Evolutionary conservation across 1,140 invertebrate genomes (phyloP).

Genomic region (Microplitis mediator): DNA sequence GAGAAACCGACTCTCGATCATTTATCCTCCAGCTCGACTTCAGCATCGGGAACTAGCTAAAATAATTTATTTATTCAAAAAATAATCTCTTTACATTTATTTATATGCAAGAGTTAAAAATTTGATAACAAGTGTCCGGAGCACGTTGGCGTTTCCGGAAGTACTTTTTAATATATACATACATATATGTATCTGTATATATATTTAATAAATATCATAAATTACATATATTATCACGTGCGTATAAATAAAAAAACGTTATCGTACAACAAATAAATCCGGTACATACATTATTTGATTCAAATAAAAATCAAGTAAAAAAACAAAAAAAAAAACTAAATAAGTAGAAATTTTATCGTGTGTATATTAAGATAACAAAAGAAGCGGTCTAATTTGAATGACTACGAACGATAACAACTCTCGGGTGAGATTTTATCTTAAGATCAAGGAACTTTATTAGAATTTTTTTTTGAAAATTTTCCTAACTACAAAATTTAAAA

Average conservation of each 20-base stretch:
- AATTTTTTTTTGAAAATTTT: too few species aligned
- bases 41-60: conserved; percentile 18
- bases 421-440: conserved; percentile 17
- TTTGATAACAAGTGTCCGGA: conserved; percentile 21
- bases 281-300: not conserved
- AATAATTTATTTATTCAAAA: not conserved
- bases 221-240: conserved; percentile 17
- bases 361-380: not conserved
- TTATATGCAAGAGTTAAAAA: not conserved
- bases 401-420: not conserved
- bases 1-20: conserved; percentile 14
- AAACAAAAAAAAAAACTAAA: not conserved
- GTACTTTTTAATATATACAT: not conserved
- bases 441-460: conserved; percentile 19
- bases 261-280: conserved; percentile 22
- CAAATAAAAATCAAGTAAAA: not conserved
- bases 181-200: not conserved
- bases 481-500: not conserved
- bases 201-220: not conserved
- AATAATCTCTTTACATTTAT: not conserved
- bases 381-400: conserved; percentile 13
- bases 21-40: not conserved
- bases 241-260: conserved; percentile 15
- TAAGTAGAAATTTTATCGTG: not conserved
- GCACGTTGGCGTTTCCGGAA: conserved; percentile 27